Evolutionary conservation across 2,888 invertebrate genomes (phyloP), one percentile per base, ranked within the genome.

Genomic region (Diarsia rubi): DNA sequence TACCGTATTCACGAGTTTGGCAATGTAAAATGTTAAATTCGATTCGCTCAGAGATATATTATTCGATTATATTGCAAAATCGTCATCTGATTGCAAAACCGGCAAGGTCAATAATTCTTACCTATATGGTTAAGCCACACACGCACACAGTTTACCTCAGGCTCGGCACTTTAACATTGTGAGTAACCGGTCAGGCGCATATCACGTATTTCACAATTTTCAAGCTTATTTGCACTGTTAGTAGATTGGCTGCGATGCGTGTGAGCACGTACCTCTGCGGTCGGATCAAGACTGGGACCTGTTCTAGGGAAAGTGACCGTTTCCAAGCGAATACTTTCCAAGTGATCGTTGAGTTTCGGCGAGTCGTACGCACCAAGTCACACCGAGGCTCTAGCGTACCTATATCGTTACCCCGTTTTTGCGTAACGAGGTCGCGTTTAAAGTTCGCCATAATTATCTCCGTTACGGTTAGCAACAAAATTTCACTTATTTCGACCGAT

Each of bases 301-400:
- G 93, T 93, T 93, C 89, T 90, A 94, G 95, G 95, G 96, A 96
- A 96, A 96, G 96, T 96, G 95, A 93, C 94, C 90, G 92, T 90
- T 93, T 91, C 92, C 83, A 87, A 84, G 86, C 81, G 81, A 93
- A 94, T 94, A 95, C 96, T 96, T 96, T 96, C 95, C 91, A 95
- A 94, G 93, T 89, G 90, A 87, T 89, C 91, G 90, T 89, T 86
- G 89, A 87, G 90, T 92, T 91, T 92, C 89, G 91, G 89, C 87
- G 88, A 89, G 86, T 88, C 86, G 84, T 87, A 78, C 79, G 82
- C 87, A 84, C 49, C n/a, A 52, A 60, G 52, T 73, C 63, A 49
- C 82, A 49, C 82, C 82, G 77, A 85, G 84, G 80, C 87, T 77
- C 54, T 79, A 81, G 77, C 85, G 78, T 88, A 91, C n/a, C n/a